Base-by-base conservation (phyloP, 2,888 invertebrate genomes). In the Allygus modestus region DNA sequence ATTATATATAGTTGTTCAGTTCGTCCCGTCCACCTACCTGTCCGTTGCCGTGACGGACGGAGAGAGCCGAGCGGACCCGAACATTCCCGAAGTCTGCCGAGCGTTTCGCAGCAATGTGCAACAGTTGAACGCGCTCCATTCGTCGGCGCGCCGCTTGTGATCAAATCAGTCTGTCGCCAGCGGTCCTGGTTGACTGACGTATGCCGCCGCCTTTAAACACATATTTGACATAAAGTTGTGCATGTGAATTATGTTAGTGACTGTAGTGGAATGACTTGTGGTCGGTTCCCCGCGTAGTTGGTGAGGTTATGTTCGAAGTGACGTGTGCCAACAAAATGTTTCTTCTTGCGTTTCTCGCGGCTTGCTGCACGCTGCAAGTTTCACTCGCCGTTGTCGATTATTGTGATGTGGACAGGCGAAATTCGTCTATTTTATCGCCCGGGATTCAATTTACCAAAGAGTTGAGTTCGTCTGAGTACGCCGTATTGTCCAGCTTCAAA, bases 371-470 rank as follows among this genome's bases (percentile, higher is more conserved):
- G 31, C 46, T 51, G 17, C 54, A 11, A 20, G 26, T 75, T 28
- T 83, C 58, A 23, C 54, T 58, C 0, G 83, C 41, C 2, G 15
- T 54, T n/a, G 41, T 83, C 23, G 83, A 83, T 58, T 83, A 37
- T 41, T 83, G 83, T 58, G 58, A 83, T 75, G 75, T 58, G 15
- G 75, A 83, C 61, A 83, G 37, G 41, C 73, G 75, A 20, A 83
- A 83, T 37, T 51, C 31, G 4, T 83, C 83, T 0, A 17, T 75
- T 0, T 75, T n/a, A 1, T 41, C 92, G n/a, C 91, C 92, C n/a
- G 92, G 92, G 87, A 92, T 96, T 92, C 94, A 94, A 89, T 95
- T 95, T 90, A 95, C 94, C 85, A 95, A 95, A 89, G 96, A 96
- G 88, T 93, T 94, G 5, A 93, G 94, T 85, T 91, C 92, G 15